Base-by-base conservation (phyloP, 2,113 vertebrate species). In the Crotalus tigris region DNA sequence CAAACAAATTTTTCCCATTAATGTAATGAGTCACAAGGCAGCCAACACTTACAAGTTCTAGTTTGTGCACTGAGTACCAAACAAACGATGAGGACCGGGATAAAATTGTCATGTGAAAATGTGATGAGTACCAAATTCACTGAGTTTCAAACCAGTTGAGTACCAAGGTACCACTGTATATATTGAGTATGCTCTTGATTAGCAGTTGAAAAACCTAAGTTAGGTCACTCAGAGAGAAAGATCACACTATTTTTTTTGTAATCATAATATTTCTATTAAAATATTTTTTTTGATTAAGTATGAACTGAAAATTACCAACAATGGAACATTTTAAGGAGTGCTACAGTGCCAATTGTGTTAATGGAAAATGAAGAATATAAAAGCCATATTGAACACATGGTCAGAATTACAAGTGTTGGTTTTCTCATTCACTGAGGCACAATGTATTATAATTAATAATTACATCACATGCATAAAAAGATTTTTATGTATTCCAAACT, bases 221-320 rank as follows among this genome's bases (percentile, higher is more conserved):
- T 93, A 89, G 0, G 5, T 0, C 15, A 93, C 11, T 89, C 85
- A 81, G 85, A 87, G 92, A 87, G 24, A 91, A 49, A n/a, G 11
- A 55, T 91, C n/a, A 39, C 13, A 19, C 49, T 53, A 87, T 23
- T 29, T 57, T 13, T 58, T 96, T 90, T 90, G 94, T 92, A 19
- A 88, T 54, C 7, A 46, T 13, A 21, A 0, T 4, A 49, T 90
- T 92, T 89, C 92, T 81, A 64, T 54, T 53, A 61, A 57, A 88
- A 51, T 92, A 93, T 96, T 96, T 93, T 91, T 96, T 96, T 94
- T 94, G 88, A 49, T 93, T 96, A 87, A 75, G 39, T 93, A 88
- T 92, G 88, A n/a, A 55, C 2, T 1, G 11, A 93, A 94, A 46
- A 55, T 2, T 89, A 81, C 17, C 8, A 0, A 57, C 4, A 5